Percentiles rank a stretch among this genome's conserved stretches.
These are phyloP conservation scores for Cydia strobilella DNA, from an alignment of 1,140 invertebrate species.

Conservation along the genomic window DNA sequence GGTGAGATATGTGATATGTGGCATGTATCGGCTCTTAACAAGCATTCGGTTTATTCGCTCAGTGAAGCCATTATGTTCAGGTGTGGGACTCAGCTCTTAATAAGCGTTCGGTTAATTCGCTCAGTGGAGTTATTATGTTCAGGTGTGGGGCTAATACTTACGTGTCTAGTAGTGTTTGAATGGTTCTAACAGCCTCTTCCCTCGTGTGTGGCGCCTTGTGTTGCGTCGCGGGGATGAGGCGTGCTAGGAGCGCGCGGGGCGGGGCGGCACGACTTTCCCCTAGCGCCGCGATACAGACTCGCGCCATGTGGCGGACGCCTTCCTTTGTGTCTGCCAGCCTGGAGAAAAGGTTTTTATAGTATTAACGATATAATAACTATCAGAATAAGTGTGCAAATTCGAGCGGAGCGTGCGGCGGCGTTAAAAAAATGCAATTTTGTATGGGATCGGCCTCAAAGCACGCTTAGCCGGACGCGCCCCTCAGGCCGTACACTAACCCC, in stretches of 20 bases:
- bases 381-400: too few relatives aligned
- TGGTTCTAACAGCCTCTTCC: conserved; percentile 60
- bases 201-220: conserved; percentile 85
- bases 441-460: too few relatives aligned
- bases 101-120: not conserved
- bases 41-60: too few relatives aligned
- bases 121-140: not conserved
- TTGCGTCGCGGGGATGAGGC: conserved; percentile 87
- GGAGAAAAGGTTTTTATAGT: conserved; percentile 37
- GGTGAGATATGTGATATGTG: too few relatives aligned
- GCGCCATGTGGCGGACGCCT: conserved; percentile 91
- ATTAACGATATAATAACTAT: too few relatives aligned
- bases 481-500: too few relatives aligned
- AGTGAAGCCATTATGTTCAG: too few relatives aligned
- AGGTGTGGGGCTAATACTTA: conserved; percentile 41
- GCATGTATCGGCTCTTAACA: too few relatives aligned
- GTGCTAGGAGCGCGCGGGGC: conserved; percentile 90
- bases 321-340: conserved; percentile 90
- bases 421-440: too few relatives aligned
- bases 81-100: too few relatives aligned
- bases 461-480: too few relatives aligned
- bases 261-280: conserved; percentile 89
- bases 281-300: conserved; percentile 88
- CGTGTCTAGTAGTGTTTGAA: conserved; percentile 59
- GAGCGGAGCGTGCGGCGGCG: too few relatives aligned